phyloP scores from a whole-genome alignment of 2,888 invertebrate genomes.

The Ryuthela nishihirai region DNA sequence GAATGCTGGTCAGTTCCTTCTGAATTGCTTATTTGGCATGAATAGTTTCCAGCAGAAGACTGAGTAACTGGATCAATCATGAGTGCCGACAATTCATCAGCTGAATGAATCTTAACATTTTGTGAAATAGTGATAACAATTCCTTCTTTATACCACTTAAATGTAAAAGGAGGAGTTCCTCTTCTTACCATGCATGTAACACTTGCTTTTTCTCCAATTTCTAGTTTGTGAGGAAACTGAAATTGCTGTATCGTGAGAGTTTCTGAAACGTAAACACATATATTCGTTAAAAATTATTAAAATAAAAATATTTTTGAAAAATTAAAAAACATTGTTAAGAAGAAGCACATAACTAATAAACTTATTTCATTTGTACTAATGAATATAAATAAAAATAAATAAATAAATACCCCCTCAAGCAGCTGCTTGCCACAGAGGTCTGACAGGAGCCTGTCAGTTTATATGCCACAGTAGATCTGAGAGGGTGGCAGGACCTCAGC shows the following conservation, averaged over 20 bases:
- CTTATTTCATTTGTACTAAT: too few relatives aligned
- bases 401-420: too few relatives aligned
- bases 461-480: too few relatives aligned
- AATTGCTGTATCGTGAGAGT: constrained; percentile 20
- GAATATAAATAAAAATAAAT: too few relatives aligned
- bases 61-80: constrained; percentile 10
- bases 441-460: too few relatives aligned
- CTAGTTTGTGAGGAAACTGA: constrained; percentile 21
- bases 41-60: constrained; percentile 22
- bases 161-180: constrained; percentile 17
- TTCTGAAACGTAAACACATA: constrained; percentile 6
- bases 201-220: constrained; percentile 14
- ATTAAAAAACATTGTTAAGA: too few relatives aligned
- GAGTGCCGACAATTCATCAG: constrained; percentile 19
- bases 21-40: constrained; percentile 14
- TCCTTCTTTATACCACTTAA: constrained; percentile 27
- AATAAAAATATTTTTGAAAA: too few relatives aligned
- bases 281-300: too few relatives aligned
- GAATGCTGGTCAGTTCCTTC: constrained; percentile 15
- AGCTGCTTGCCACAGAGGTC: too few relatives aligned
- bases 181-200: constrained; percentile 8
- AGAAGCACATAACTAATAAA: too few relatives aligned
- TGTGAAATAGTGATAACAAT: background rate
- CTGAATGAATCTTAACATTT: constrained; percentile 1
- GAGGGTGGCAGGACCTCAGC: too few relatives aligned